Conservation (phyloP, 2,797 vertebrate species). For the Phoebastria nigripes region DNA sequence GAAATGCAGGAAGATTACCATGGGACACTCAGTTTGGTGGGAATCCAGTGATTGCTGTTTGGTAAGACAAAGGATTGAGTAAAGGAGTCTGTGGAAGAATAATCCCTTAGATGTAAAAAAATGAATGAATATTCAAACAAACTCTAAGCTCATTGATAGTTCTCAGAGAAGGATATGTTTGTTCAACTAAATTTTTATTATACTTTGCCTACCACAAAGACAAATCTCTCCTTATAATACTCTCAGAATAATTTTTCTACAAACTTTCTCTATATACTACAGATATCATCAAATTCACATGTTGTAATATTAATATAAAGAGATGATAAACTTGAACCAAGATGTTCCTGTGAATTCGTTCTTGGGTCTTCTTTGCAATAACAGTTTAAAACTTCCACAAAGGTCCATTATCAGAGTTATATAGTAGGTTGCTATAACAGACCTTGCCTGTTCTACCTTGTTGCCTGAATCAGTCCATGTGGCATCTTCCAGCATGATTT, state of each 20-base stretch:
- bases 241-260: background rate
- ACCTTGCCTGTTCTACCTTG: background rate
- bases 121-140: background rate
- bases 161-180: background rate
- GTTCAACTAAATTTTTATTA: background rate
- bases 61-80: background rate
- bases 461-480: background rate
- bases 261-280: background rate
- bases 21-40: fast-evolving
- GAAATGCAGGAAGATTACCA: background rate
- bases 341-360: background rate
- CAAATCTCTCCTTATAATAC: background rate
- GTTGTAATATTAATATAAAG: background rate
- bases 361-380: background rate
- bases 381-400: background rate
- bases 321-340: background rate
- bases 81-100: background rate
- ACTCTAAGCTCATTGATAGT: background rate
- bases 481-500: background rate
- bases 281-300: background rate
- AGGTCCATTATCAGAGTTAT: background rate
- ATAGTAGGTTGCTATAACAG: background rate
- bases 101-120: background rate
- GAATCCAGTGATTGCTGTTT: fast-evolving
- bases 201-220: background rate